These are phyloP conservation scores for Halocaridina rubra DNA, from an alignment of 2,888 invertebrate genomes.

Conservation along the genomic window DNA sequence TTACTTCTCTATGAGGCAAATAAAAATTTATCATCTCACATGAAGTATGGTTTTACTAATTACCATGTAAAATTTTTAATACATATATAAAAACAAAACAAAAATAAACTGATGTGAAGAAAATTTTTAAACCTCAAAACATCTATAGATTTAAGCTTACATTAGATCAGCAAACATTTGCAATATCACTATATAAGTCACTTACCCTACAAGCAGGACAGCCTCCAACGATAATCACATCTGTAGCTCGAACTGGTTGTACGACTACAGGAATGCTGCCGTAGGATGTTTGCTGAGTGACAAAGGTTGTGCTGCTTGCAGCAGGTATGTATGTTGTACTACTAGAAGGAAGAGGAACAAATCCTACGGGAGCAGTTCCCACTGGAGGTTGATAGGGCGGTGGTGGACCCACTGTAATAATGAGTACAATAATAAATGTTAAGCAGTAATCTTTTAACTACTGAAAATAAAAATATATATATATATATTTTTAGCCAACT, in stretches of 20 bases:
- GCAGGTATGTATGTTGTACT: neutral
- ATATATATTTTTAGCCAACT: no score
- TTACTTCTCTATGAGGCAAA: no score
- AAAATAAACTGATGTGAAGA: no score
- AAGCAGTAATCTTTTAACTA: neutral
- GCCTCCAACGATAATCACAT: conserved; percentile 85
- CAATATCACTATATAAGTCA: no score
- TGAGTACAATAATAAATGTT: neutral
- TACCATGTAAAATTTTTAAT: no score
- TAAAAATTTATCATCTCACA: no score
- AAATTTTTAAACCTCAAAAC: no score
- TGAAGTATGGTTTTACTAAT: no score
- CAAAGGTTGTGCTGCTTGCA: conserved; percentile 23
- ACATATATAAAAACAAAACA: no score
- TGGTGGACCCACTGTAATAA: conserved; percentile 35
- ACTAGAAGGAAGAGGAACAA: no score
- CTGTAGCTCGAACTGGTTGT: conserved; percentile 75
- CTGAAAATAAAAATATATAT: neutral
- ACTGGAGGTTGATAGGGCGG: conserved; percentile 34
- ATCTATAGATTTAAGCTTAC: no score
- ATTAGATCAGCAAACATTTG: no score
- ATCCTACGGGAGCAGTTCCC: conserved; percentile 3
- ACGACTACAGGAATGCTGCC: conserved; percentile 56
- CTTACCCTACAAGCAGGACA: conserved; percentile 87
- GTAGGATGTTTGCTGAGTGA: conserved; percentile 31